Conservation (phyloP, 2,113 vertebrate species). For the Amphiprion ocellaris region DNA sequence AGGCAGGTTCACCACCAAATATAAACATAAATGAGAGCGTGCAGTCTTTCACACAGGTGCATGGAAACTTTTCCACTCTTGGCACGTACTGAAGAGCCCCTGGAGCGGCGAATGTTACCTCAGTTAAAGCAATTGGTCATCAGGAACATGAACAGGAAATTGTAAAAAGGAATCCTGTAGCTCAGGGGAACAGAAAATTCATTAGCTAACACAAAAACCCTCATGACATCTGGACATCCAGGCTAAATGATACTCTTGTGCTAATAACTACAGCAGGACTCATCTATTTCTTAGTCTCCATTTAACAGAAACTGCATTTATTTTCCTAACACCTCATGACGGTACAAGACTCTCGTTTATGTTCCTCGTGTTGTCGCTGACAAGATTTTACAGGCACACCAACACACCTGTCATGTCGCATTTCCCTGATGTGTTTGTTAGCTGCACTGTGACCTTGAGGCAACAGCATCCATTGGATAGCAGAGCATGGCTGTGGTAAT, state of each 20-base stretch:
- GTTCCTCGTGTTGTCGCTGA: conserved; percentile 19
- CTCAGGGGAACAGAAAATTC: conserved; percentile 14
- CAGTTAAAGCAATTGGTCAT: conserved; percentile 15
- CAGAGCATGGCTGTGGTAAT: neutral
- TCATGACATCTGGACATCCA: conserved; percentile 19
- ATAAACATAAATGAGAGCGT: neutral
- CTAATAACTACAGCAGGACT: conserved; percentile 15
- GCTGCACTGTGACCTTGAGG: conserved; percentile 39
- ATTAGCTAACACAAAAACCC: conserved; percentile 11
- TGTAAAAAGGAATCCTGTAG: conserved; percentile 4
- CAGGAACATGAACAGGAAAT: conserved; percentile 15
- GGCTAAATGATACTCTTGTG: conserved; percentile 19
- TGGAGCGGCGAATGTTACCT: neutral
- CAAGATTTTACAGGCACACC: conserved; percentile 7
- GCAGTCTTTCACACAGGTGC: neutral
- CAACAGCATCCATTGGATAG: neutral
- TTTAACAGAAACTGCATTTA: conserved; percentile 14
- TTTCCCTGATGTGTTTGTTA: conserved; percentile 39
- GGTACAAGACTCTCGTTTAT: conserved; percentile 11
- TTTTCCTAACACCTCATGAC: conserved; percentile 3
- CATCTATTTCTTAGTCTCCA: neutral
- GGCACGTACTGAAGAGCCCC: conserved; percentile 1
- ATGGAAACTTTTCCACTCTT: neutral
- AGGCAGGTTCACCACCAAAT: neutral
- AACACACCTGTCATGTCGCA: conserved; percentile 28